A percentile compares a stretch with the other conserved stretches of the same genome.
Conservation (phyloP, 2,113 vertebrate species). For the Fulmarus glacialis region DNA sequence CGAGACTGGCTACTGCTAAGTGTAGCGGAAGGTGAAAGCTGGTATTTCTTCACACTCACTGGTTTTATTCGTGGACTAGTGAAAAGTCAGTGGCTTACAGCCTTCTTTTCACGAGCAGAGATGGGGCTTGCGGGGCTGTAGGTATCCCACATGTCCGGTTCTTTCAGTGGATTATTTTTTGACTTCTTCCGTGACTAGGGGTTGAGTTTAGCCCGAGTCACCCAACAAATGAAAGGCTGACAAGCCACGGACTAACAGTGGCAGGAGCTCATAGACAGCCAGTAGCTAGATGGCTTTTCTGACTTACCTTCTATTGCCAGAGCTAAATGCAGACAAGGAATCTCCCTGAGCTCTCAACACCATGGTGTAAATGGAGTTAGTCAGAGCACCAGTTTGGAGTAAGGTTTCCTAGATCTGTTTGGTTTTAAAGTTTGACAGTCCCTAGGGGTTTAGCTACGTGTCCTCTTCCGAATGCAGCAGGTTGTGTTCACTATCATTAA, state of each 20-base stretch:
- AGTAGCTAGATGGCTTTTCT: neutral
- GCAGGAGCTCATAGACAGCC: neutral
- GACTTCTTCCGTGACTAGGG: rapidly evolving
- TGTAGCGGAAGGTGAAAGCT: conserved; percentile 60
- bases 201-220: neutral
- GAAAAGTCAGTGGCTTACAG: neutral
- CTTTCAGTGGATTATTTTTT: neutral
- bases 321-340: neutral
- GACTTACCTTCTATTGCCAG: neutral
- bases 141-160: neutral
- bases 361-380: neutral
- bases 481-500: neutral
- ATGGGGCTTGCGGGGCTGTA: neutral
- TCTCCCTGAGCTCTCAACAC: neutral
- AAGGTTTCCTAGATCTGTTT: neutral
- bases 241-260: rapidly evolving
- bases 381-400: neutral
- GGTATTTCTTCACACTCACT: conserved; percentile 80
- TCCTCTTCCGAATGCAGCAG: neutral
- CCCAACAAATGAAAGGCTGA: neutral
- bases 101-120: neutral
- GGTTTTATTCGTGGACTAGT: conserved; percentile 49
- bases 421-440: neutral
- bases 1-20: conserved; percentile 56
- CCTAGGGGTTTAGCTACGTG: rapidly evolving